Conservation (phyloP, 2,888 invertebrate genomes). For the Oeneis ivallda region DNA sequence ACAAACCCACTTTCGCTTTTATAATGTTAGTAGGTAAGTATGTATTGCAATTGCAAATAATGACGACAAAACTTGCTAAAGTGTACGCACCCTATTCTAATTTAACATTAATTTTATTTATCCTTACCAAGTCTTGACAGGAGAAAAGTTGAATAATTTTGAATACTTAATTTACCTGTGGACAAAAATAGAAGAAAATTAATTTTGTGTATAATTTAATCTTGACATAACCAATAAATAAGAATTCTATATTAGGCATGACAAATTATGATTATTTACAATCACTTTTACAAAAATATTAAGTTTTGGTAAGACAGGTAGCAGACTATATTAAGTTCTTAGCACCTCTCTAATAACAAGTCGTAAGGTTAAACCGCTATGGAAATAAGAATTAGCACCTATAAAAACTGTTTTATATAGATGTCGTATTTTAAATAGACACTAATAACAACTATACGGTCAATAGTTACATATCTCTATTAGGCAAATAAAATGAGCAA, state of each 20-base stretch:
- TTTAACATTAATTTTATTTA: not conserved
- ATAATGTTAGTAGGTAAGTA: too few species aligned
- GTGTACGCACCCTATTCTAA: not conserved
- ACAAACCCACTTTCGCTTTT: too few species aligned
- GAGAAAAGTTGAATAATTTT: not conserved
- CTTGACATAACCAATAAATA: not conserved
- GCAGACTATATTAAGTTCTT: constrained; percentile 21
- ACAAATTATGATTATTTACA: not conserved
- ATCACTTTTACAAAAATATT: not conserved
- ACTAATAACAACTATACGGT: constrained; percentile 5
- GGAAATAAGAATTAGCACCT: constrained; percentile 18
- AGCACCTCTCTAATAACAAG: constrained; percentile 10
- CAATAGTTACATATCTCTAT: not conserved
- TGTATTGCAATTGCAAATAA: too few species aligned
- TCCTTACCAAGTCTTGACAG: constrained; percentile 3
- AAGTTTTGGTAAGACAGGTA: constrained; percentile 17
- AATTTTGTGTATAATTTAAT: not conserved
- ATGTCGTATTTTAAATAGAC: constrained; percentile 8
- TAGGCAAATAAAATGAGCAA: not conserved
- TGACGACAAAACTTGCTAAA: too few species aligned
- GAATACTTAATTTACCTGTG: constrained; percentile 32
- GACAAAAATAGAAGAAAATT: constrained; percentile 24
- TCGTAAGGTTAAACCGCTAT: constrained; percentile 19
- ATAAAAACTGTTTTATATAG: constrained; percentile 19
- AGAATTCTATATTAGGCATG: not conserved